phyloP scores from a whole-genome alignment of 2,113 vertebrate genomes.

The Amphiprion ocellaris region DNA sequence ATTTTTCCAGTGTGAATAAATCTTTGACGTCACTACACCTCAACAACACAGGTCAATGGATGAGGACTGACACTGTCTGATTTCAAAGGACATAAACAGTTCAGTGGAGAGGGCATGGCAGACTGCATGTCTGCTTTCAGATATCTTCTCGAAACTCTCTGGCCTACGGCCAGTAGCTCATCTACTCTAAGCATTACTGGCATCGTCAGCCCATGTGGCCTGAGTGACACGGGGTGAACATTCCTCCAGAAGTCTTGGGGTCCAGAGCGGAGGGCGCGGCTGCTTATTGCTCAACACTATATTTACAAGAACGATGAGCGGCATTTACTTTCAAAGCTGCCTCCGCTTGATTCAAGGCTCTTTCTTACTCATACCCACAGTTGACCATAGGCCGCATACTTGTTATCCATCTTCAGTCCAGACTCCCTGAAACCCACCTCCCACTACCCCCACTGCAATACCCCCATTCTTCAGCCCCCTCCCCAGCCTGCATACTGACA shows the following conservation, averaged over 20 bases:
- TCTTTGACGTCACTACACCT: neutral
- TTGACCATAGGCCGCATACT: slow-evolving; percentile 47
- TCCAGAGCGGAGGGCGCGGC: slow-evolving; percentile 59
- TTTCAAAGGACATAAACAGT: slow-evolving; percentile 36
- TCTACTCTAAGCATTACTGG: slow-evolving; percentile 65
- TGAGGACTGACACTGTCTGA: neutral
- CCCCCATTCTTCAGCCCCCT: slow-evolving; percentile 31
- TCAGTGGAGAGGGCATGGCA: slow-evolving; percentile 28
- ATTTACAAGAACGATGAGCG: slow-evolving; percentile 73
- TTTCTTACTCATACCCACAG: slow-evolving; percentile 35
- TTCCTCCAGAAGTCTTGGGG: slow-evolving; percentile 70
- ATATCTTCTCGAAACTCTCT: slow-evolving; percentile 66
- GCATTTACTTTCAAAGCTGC: slow-evolving; percentile 57
- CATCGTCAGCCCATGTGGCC: slow-evolving; percentile 56
- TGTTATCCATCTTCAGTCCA: slow-evolving; percentile 62
- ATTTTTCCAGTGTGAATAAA: slow-evolving; percentile 3
- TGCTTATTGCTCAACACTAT: slow-evolving; percentile 69
- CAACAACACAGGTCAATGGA: neutral
- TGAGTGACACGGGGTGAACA: slow-evolving; percentile 64
- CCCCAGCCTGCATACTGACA: slow-evolving; percentile 50
- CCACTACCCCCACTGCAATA: slow-evolving; percentile 21
- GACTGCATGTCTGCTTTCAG: slow-evolving; percentile 62
- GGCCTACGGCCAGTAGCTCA: slow-evolving; percentile 56
- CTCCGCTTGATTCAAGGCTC: slow-evolving; percentile 16
- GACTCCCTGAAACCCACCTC: neutral